Evolutionary conservation across 1,140 invertebrate genomes (phyloP).

Genomic region (Drosophila baimaii): DNA sequence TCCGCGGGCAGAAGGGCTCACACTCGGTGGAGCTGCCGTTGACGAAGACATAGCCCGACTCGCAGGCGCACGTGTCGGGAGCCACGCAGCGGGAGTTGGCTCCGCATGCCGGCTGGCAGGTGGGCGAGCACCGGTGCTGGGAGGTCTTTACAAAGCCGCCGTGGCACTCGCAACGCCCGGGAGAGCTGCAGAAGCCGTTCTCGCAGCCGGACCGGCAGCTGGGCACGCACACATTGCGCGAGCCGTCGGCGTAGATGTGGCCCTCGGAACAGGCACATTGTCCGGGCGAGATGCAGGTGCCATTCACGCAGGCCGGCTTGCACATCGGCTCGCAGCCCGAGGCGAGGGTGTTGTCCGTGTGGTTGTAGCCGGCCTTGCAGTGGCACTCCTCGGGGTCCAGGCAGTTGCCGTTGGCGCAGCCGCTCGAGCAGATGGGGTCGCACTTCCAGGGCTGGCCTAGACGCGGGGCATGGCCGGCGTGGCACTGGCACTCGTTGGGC

Average conservation of each 20-base stretch:
- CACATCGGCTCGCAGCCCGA: constrained; percentile 84
- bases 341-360: constrained; percentile 16
- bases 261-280: constrained; percentile 84
- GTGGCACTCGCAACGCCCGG: constrained; percentile 72
- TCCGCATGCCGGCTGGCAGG: constrained; percentile 85
- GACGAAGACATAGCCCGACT: constrained; percentile 85
- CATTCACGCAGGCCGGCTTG: constrained; percentile 63
- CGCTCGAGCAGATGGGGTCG: constrained; percentile 69
- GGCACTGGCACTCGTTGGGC: constrained; percentile 86
- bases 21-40: constrained; percentile 73
- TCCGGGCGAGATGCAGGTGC: constrained; percentile 84
- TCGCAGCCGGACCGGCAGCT: constrained; percentile 72
- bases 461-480: constrained; percentile 60
- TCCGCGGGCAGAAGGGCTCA: constrained; percentile 60
- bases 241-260: constrained; percentile 55
- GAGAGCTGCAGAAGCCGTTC: constrained; percentile 74
- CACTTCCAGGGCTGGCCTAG: constrained; percentile 49
- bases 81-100: constrained; percentile 86
- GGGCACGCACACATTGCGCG: constrained; percentile 65
- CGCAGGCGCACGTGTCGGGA: constrained; percentile 87
- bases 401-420: constrained; percentile 81
- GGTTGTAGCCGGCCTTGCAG: constrained; percentile 75
- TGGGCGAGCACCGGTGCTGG: constrained; percentile 85
- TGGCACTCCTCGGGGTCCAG: constrained; percentile 81
- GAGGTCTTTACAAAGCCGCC: constrained; percentile 61